Evolutionary conservation across 2,113 vertebrate genomes (phyloP).

Genomic region (Pteropus alecto): DNA sequence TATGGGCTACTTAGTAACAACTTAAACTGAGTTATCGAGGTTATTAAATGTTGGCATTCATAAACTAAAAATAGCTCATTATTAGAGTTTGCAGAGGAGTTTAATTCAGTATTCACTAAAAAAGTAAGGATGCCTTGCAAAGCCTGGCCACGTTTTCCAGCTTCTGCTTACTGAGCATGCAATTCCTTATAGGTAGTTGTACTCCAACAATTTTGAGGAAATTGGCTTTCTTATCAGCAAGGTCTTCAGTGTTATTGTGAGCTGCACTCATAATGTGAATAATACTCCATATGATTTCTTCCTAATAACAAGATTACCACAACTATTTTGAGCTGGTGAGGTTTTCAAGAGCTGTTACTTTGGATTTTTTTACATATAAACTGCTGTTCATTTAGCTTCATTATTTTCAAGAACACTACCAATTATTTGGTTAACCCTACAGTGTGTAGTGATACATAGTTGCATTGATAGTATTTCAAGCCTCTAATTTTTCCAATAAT

Average conservation of each 20-base stretch:
- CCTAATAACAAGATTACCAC: background rate
- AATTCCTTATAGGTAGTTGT: background rate
- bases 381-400: background rate
- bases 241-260: background rate
- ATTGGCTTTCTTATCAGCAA: background rate
- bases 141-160: background rate
- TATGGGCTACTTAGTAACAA: background rate
- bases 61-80: constrained; percentile 19
- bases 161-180: background rate
- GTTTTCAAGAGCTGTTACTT: background rate
- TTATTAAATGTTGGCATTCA: background rate
- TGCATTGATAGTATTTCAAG: background rate
- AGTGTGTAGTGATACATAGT: background rate
- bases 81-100: background rate
- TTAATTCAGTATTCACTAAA: background rate
- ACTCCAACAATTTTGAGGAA: background rate
- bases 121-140: background rate
- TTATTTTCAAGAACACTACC: constrained; percentile 25
- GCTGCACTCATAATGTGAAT: background rate
- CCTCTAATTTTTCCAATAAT: constrained; percentile 19
- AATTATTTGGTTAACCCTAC: constrained; percentile 32
- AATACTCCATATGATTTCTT: background rate
- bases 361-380: background rate
- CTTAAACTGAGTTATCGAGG: background rate
- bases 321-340: background rate